Conservation (phyloP, 2,113 vertebrate species). For the Stegastes partitus region DNA sequence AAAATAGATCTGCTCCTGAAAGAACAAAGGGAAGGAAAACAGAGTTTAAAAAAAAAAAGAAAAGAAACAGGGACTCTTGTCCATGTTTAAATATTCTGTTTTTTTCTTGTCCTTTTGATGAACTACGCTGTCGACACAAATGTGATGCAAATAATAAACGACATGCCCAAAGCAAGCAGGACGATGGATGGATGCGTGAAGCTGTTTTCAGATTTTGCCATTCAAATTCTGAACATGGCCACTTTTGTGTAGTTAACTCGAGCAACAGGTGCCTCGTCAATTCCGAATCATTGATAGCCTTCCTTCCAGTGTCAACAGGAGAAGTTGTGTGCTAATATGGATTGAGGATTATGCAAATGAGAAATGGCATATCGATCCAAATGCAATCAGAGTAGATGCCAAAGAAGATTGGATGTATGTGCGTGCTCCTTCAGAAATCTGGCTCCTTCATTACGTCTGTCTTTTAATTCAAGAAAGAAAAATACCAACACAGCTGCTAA, state of each 20-base stretch:
- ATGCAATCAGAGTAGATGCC: slow-evolving; percentile 31
- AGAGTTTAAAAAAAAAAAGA: slow-evolving; percentile 3
- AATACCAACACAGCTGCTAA: background rate
- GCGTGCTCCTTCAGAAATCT: background rate
- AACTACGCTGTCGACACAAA: slow-evolving; percentile 4
- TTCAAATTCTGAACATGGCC: background rate
- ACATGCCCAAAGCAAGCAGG: slow-evolving; percentile 12
- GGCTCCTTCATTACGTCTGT: background rate
- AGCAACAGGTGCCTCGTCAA: slow-evolving; percentile 17
- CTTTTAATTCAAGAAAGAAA: background rate
- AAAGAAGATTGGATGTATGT: background rate
- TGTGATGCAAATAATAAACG: slow-evolving; percentile 25
- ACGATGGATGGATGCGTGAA: background rate
- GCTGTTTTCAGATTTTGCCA: background rate
- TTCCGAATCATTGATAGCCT: slow-evolving; percentile 17
- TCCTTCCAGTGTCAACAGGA: slow-evolving; percentile 41
- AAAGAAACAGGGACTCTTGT: background rate
- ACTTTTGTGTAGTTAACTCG: slow-evolving; percentile 9
- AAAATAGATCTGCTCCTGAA: slow-evolving; percentile 31
- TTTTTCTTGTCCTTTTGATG: slow-evolving; percentile 1
- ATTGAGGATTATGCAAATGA: slow-evolving; percentile 51
- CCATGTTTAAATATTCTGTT: slow-evolving; percentile 13
- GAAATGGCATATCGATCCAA: slow-evolving; percentile 42
- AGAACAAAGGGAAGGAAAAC: slow-evolving; percentile 51
- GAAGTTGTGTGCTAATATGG: slow-evolving; percentile 25